Conservation (phyloP, 2,888 invertebrate genomes). For the Globia sparganii region DNA sequence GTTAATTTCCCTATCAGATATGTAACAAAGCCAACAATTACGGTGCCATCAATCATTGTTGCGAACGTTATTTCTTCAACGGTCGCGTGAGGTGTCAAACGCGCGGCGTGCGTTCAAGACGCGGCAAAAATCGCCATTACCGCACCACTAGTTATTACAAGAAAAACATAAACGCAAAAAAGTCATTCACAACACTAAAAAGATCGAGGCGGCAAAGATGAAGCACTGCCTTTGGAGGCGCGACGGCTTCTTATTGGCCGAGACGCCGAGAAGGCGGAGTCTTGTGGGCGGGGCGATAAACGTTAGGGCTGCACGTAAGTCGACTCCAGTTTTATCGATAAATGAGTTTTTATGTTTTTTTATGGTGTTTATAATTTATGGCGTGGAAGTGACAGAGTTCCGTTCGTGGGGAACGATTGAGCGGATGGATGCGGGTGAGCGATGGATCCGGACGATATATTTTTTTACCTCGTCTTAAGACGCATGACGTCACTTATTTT, state of each 20-base stretch:
- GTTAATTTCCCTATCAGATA: constrained; percentile 56
- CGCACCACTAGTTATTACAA: constrained; percentile 77
- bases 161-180: constrained; percentile 84
- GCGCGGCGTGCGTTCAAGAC: constrained; percentile 65
- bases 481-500: constrained; percentile 58
- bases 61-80: constrained; percentile 60
- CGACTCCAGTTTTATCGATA: constrained; percentile 83
- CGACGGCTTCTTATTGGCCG: constrained; percentile 78
- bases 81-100: constrained; percentile 86
- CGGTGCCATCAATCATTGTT: constrained; percentile 63
- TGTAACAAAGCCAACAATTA: constrained; percentile 62
- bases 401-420: constrained; percentile 74
- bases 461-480: constrained; percentile 56
- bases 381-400: constrained; percentile 83
- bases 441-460: constrained; percentile 70
- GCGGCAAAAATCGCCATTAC: constrained; percentile 76
- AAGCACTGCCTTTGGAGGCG: constrained; percentile 75
- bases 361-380: constrained; percentile 86
- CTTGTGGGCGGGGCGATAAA: constrained; percentile 74
- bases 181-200: constrained; percentile 87
- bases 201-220: constrained; percentile 78
- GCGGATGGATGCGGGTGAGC: constrained; percentile 73
- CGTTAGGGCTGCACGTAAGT: constrained; percentile 81
- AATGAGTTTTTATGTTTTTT: constrained; percentile 82
- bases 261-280: constrained; percentile 79